Conservation (phyloP, 2,113 vertebrate genomes). For the Oncorhynchus gorbuscha region DNA sequence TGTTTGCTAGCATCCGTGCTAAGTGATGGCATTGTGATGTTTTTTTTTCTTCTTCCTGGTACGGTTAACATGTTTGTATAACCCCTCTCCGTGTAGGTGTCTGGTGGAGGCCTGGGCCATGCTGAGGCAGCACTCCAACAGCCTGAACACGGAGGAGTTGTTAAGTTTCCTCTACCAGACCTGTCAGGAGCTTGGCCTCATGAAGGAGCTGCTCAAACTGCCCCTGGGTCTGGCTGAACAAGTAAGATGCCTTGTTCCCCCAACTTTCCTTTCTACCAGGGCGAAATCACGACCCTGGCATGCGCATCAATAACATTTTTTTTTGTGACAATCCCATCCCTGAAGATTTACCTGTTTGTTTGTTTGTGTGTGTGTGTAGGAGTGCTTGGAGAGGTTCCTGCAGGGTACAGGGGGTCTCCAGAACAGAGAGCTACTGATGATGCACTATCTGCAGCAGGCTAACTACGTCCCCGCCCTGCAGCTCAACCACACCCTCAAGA, state of each 20-base stretch:
- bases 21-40: neutral
- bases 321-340: no score
- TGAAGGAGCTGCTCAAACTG: slow-evolving; percentile 90
- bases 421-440: slow-evolving; percentile 87
- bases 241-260: slow-evolving; percentile 57
- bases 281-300: no score
- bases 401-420: slow-evolving; percentile 78
- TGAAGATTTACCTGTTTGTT: neutral
- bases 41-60: neutral
- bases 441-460: slow-evolving; percentile 88
- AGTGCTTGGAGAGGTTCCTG: slow-evolving; percentile 86
- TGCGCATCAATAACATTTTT: no score
- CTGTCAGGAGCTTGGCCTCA: slow-evolving; percentile 88
- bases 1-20: no score
- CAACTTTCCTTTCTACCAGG: no score
- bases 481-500: slow-evolving; percentile 85
- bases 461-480: slow-evolving; percentile 89
- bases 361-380: slow-evolving; percentile 69
- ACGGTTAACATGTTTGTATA: neutral
- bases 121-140: slow-evolving; percentile 79
- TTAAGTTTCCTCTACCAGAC: slow-evolving; percentile 82
- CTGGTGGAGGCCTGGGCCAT: slow-evolving; percentile 89
- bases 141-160: slow-evolving; percentile 79
- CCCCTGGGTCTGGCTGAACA: slow-evolving; percentile 84
- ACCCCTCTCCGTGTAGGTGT: slow-evolving; percentile 66